Percentiles rank a stretch among this genome's conserved stretches.
Evolutionary conservation across 2,888 invertebrate genomes (phyloP).

Genomic region (Lymantria monacha): DNA sequence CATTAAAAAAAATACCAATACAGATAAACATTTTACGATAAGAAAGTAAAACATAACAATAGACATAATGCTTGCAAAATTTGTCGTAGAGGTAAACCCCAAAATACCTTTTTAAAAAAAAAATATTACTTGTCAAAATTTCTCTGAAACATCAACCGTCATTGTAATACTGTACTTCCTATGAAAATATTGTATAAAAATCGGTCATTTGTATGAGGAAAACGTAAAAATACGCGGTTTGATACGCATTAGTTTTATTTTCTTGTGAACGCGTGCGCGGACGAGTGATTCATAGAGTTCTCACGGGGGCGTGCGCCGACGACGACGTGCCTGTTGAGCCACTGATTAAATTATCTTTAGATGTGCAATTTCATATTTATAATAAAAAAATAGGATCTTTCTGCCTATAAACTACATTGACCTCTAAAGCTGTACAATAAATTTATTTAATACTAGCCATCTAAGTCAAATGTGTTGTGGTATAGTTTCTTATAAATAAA

Average conservation of each 20-base stretch:
- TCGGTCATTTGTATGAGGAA: conserved; percentile 17
- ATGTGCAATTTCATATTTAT: neutral
- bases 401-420: too few relatives aligned
- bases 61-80: neutral
- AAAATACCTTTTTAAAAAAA: neutral
- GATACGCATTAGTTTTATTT: conserved; percentile 8
- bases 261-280: conserved; percentile 15
- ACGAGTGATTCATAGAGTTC: conserved; percentile 14
- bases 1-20: neutral
- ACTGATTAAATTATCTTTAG: conserved; percentile 12
- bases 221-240: conserved; percentile 10
- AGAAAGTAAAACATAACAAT: neutral
- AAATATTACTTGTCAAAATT: neutral
- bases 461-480: too few relatives aligned
- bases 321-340: conserved; percentile 12
- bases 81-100: neutral
- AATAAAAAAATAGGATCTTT: too few relatives aligned
- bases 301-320: conserved; percentile 16
- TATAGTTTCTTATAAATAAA: too few relatives aligned
- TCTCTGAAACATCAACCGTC: conserved; percentile 5
- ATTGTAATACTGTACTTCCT: neutral
- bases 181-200: conserved; percentile 2
- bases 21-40: neutral
- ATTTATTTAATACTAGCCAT: too few relatives aligned
- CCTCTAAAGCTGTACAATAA: too few relatives aligned